phyloP scores from a whole-genome alignment of 2,113 vertebrate species.

The Ibidorhyncha struthersii region DNA sequence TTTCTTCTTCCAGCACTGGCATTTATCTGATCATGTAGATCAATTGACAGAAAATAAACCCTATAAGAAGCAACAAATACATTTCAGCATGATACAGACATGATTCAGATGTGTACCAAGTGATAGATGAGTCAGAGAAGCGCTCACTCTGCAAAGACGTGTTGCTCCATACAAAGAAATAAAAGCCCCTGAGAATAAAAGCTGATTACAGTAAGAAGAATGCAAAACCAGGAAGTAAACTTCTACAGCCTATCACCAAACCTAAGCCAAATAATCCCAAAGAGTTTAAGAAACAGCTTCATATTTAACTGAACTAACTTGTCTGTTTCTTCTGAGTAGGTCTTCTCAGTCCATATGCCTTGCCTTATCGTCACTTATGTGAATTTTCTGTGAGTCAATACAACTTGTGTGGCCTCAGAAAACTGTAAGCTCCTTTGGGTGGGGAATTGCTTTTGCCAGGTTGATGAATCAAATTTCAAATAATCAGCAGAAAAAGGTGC shows the following conservation, averaged over 20 bases:
- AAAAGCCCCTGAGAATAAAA: neutral
- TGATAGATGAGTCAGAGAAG: neutral
- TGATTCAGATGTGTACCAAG: neutral
- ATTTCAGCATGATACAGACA: neutral
- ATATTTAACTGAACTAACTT: neutral
- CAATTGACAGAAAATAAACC: neutral
- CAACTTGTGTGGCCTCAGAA: neutral
- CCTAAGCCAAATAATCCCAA: neutral
- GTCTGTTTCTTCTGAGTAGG: neutral
- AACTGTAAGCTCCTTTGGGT: neutral
- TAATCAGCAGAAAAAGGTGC: neutral
- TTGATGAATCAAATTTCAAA: neutral
- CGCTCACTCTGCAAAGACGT: neutral
- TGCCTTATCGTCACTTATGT: neutral
- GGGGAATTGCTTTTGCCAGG: neutral
- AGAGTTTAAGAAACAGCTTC: neutral
- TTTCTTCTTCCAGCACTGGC: neutral
- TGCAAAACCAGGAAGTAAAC: neutral
- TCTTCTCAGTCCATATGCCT: fast-evolving
- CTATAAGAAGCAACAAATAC: neutral
- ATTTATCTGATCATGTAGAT: neutral
- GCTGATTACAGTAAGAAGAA: neutral
- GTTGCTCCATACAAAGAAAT: neutral
- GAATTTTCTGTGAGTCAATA: neutral
- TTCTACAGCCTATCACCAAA: neutral